Evolutionary conservation across 2,888 invertebrate genomes (phyloP), one percentile per base, ranked within the genome.

Genomic region (Spilarctia lutea): DNA sequence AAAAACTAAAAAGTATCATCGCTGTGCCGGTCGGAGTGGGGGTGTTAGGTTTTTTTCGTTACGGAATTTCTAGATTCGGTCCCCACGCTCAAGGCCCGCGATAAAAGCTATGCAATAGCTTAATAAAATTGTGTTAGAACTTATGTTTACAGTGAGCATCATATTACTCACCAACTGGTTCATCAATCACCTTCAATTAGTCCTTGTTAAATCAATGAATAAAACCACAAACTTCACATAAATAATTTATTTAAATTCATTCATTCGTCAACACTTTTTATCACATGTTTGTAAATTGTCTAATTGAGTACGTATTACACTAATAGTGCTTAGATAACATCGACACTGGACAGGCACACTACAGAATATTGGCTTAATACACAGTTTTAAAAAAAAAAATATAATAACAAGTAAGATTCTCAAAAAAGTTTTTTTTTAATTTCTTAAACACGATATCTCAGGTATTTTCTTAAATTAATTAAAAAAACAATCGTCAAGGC

Each of bases 181-280:
- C n/a, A n/a, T n/a, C 42, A 42, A 48, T 13, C 24, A 52, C 3
- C 27, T 11, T n/a, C n/a, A 60, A 60, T 0, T 60, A 13, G 3
- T 27, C 3, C 24, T 27, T 60, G 11, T 60, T 13, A 63, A 8
- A 30, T 27, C 0, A 24, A 30, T 4, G 68, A 70, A 42, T 65
- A 70, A 69, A 63, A 52, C 30, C 13, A 52, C n/a, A 18, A 18
- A 8, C 48, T 68, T 78, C 80, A 85, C 83, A 83, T 85, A 83
- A 85, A 84, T 83, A 83, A 75, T 85, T 73, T 84, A 85, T 83
- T 84, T 81, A 79, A 75, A 78, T 79, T 77, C 78, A 84, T 83
- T 72, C 79, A 82, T 81, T 66, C 83, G 11, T 75, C 73, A 81
- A 81, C 83, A 81, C 75, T 79, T 81, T 85, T 81, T 85, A 85